Conservation (phyloP, 2,113 vertebrate species). For the Pseudorasbora parva region DNA sequence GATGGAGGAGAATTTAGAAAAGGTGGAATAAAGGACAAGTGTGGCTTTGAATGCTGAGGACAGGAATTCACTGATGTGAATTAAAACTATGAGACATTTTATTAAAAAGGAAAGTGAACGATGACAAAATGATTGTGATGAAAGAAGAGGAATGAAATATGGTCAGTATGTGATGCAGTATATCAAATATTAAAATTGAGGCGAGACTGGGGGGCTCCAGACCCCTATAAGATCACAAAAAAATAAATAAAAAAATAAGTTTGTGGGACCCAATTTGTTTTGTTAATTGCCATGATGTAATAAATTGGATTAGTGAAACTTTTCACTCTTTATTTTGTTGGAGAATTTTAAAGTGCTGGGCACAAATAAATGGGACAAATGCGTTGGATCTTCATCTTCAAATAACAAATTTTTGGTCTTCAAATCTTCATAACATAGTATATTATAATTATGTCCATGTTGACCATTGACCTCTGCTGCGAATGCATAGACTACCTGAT, state of each 20-base stretch:
- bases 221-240: no score
- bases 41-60: conserved; percentile 15
- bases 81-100: not conserved
- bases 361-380: not conserved
- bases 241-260: not conserved
- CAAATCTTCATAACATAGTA: no score
- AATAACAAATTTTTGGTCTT: not conserved
- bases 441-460: no score
- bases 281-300: not conserved
- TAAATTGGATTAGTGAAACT: not conserved
- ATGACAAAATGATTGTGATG: not conserved
- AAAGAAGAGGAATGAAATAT: not conserved
- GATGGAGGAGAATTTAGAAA: conserved; percentile 23
- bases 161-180: not conserved
- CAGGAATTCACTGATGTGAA: not conserved
- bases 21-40: conserved; percentile 37
- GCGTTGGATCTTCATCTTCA: not conserved
- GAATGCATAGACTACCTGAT: no score
- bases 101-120: not conserved
- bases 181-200: not conserved
- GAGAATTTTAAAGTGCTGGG: not conserved
- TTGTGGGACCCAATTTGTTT: not conserved
- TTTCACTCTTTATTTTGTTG: not conserved
- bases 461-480: no score
- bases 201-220: not conserved